Base-by-base conservation (phyloP, 2,113 vertebrate species). In the Grammomys dolichurus region DNA sequence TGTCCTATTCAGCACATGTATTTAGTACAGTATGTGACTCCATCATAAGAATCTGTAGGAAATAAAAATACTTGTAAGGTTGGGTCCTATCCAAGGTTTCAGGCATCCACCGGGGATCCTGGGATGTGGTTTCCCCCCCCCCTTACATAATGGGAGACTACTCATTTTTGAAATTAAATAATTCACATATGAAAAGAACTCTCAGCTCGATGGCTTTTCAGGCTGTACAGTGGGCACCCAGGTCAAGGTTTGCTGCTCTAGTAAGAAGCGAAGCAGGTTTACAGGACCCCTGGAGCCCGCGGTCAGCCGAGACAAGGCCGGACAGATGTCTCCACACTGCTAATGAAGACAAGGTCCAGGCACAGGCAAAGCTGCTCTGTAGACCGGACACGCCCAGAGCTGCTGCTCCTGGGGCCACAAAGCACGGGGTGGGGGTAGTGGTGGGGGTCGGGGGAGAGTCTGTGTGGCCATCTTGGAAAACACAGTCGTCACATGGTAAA, bases 281-380 rank as follows among this genome's bases (percentile, higher is more conserved):
- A 1, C 63, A 51, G 65, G 48, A 40, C 51, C n/a, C 14, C 54
- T 7, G 0, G 36, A 14, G 36, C 69, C 89, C 58, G 4, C 1
- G 0, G 0, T 10, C 5, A 8, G 73, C 31, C 36, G 17, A 20
- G 80, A 17, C 48, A 60, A 90, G 67, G 65, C 5, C 7, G n/a
- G 0, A 5, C 24, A 13, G 4, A 4, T 46, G 28, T 36, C 48
- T 33, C 43, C 33, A 0, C 26, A 36, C 16, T 12, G 28, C 28
- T n/a, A 56, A 90, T 13, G 8, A 11, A 20, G 46, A 54, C 0
- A 0, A 90, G 84, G 40, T n/a, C 33, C 6, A 40, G 20, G 19
- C 2, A 0, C 54, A 5, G 17, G 17, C 2, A 4, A 11, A 0
- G 0, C 20, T 33, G 7, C 19, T 12, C 56, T 60, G 11, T 5